Evolutionary conservation across 2,888 invertebrate genomes (phyloP).

Genomic region (Oeneis ivallda): DNA sequence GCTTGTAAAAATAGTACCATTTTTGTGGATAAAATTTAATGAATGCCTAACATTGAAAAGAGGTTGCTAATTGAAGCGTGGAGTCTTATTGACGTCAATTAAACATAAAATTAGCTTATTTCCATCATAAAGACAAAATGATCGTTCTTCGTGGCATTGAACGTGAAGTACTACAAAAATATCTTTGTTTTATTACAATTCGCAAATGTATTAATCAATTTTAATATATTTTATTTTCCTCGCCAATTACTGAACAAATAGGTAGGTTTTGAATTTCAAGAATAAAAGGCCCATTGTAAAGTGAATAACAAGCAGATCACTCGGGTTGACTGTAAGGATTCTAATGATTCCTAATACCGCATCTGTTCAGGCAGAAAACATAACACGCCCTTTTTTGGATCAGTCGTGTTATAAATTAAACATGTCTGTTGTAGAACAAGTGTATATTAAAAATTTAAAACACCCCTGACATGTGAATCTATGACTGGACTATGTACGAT

Average conservation of each 20-base stretch:
- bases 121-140: background rate
- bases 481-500: too few relatives aligned
- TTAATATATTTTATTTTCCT: background rate
- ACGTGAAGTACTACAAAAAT: background rate
- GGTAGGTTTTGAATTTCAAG: too few relatives aligned
- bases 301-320: background rate
- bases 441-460: too few relatives aligned
- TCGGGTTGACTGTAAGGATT: too few relatives aligned
- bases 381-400: too few relatives aligned
- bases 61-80: background rate
- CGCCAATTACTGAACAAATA: background rate
- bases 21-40: too few relatives aligned
- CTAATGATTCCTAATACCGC: too few relatives aligned
- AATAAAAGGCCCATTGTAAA: background rate
- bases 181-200: conserved; percentile 5
- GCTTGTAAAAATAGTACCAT: too few relatives aligned
- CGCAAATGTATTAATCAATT: background rate
- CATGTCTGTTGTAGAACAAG: too few relatives aligned
- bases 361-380: too few relatives aligned
- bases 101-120: background rate
- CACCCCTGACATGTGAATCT: too few relatives aligned
- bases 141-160: background rate
- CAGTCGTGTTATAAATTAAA: too few relatives aligned
- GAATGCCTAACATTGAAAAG: background rate
- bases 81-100: background rate